These are phyloP conservation scores for Rhinogobius similis DNA, from an alignment of 2,113 vertebrate species.

Conservation along the genomic window DNA sequence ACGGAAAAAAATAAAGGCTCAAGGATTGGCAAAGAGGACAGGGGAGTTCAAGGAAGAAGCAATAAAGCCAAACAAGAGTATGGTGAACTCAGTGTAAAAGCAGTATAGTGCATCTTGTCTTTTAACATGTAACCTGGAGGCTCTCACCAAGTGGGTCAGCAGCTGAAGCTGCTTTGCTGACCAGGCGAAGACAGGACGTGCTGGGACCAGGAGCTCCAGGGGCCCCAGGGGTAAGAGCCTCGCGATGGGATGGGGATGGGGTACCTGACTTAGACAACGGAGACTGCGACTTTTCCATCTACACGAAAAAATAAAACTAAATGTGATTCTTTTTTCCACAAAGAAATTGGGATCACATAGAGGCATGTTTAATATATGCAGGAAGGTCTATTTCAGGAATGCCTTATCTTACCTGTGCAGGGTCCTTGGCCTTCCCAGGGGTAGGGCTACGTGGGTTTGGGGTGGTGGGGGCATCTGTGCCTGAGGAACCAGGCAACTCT, in stretches of 20 bases:
- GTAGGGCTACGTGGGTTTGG: slow-evolving; percentile 77
- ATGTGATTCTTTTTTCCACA: background rate
- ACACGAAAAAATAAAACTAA: slow-evolving; percentile 4
- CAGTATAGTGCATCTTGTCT: background rate
- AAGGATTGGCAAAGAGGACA: slow-evolving; percentile 15
- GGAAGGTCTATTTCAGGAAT: background rate
- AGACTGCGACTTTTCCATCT: slow-evolving; percentile 80
- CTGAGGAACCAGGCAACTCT: slow-evolving; percentile 79
- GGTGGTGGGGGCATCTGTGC: slow-evolving; percentile 75
- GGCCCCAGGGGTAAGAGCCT: slow-evolving; percentile 79
- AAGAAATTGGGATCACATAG: background rate
- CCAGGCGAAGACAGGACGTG: slow-evolving; percentile 79
- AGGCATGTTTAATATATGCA: background rate
- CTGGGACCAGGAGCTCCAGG: slow-evolving; percentile 82
- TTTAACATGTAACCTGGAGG: background rate
- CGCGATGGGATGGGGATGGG: slow-evolving; percentile 79
- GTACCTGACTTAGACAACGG: slow-evolving; percentile 79
- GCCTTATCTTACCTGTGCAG: slow-evolving; percentile 70
- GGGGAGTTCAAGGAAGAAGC: background rate
- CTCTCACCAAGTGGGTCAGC: slow-evolving; percentile 82
- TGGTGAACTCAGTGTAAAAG: background rate
- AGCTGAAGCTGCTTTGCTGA: slow-evolving; percentile 76
- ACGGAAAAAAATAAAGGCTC: slow-evolving; percentile 13
- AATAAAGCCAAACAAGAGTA: background rate
- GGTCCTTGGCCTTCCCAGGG: slow-evolving; percentile 78